Evolutionary conservation across 2,797 vertebrate species (phyloP), one percentile per base, ranked within the genome.

Genomic region (Hirundo rustica): DNA sequence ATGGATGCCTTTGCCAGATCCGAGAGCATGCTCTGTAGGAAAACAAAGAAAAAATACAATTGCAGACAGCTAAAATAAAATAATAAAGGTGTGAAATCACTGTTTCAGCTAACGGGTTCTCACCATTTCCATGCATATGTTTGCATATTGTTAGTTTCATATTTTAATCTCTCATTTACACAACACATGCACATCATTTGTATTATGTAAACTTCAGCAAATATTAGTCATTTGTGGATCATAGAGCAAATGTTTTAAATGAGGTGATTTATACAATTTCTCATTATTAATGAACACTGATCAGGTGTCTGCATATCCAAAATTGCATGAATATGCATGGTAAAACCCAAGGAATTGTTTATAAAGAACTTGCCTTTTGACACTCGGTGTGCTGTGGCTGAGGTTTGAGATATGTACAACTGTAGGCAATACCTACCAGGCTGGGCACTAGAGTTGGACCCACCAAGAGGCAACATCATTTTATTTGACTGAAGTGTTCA

Each of bases 171-270:
- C 97, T 96, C 97, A 97, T 98, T 98, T 98, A 97, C 95, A 97
- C 95, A 96, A 97, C 96, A 97, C 97, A 97, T 95, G 97, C 96
- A 97, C 96, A 98, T 98, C 96, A 98, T 98, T 97, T 98, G 96
- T 98, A 98, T 97, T 98, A 97, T 98, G 97, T 98, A 98, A 98
- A 98, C 98, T 98, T 97, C 96, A 96, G 96, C 97, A 98, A 98
- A 98, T 98, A 98, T 97, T 97, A 98, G 97, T 98, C 96, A 96
- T 98, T 97, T 98, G 97, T 98, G 95, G 96, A 97, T 97, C 97
- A 97, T 89, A 97, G 98, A 98, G 97, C 97, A 98, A 98, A 98
- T 97, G 96, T 97, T 98, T 97, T 97, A 98, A 98, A 97, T 97
- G 94, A 97, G 95, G 96, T 97, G 97, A 97, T 98, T 98, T 97